Conservation (phyloP, 2,888 invertebrate species). For the Melinopterus prodromus region DNA sequence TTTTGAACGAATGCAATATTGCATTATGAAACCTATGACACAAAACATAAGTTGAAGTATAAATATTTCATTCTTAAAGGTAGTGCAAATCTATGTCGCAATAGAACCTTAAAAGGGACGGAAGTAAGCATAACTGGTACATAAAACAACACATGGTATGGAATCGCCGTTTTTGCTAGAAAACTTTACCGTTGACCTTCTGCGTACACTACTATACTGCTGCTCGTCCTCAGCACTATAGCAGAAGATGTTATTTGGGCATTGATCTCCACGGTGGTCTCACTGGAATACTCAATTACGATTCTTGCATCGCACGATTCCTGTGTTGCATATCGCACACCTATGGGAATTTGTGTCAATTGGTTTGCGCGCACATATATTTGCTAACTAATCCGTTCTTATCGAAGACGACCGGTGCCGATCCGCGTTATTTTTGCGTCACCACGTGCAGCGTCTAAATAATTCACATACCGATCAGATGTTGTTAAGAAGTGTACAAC, state of each 20-base stretch:
- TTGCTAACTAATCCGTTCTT: constrained; percentile 34
- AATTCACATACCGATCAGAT: neutral
- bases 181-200: constrained; percentile 15
- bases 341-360: constrained; percentile 45
- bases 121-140: neutral
- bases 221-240: constrained; percentile 8
- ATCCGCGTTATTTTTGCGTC: neutral
- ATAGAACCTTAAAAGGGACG: too few species aligned
- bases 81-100: too few species aligned
- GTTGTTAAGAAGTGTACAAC: neutral
- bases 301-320: constrained; percentile 34
- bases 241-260: constrained; percentile 19
- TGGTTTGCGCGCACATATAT: constrained; percentile 38
- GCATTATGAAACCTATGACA: too few species aligned
- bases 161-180: constrained; percentile 6
- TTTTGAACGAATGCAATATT: too few species aligned
- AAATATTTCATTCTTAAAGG: too few species aligned
- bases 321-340: constrained; percentile 41
- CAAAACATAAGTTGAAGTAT: too few species aligned
- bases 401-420: neutral
- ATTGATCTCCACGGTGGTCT: constrained; percentile 17
- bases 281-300: constrained; percentile 30
- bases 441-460: neutral
- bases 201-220: constrained; percentile 7
- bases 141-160: neutral